Percentiles rank a stretch among this genome's conserved stretches.
These are phyloP conservation scores for Trididemnum clinides DNA, from an alignment of 23 tunicate species.

Conservation along the genomic window DNA sequence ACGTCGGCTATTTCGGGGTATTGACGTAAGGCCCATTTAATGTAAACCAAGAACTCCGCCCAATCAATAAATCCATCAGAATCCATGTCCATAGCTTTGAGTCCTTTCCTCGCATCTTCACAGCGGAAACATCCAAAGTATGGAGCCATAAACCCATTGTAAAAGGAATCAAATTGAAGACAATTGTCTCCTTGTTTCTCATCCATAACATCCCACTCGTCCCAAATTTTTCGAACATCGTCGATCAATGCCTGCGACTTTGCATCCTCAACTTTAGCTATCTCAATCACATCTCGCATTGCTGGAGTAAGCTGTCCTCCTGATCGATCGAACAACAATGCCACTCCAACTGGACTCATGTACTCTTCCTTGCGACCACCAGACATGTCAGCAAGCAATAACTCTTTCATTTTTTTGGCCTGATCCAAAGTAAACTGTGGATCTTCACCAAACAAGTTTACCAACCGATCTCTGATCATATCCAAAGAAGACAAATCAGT, in stretches of 20 bases:
- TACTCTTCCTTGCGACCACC: conserved; percentile 18
- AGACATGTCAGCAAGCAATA: conserved; percentile 16
- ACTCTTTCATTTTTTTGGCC: conserved; percentile 21
- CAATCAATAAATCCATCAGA: conserved; percentile 14
- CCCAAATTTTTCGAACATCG: conserved; percentile 31
- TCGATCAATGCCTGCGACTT: background rate
- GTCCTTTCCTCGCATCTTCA: conserved; percentile 34
- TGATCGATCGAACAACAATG: conserved; percentile 24
- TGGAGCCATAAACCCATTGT: conserved; percentile 47
- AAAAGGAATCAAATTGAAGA: conserved; percentile 35
- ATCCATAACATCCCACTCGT: conserved; percentile 31
- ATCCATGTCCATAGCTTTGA: conserved; percentile 37
- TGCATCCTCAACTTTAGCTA: background rate
- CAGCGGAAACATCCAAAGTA: conserved; percentile 37
- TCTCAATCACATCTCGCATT: conserved; percentile 10
- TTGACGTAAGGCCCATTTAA: conserved; percentile 35
- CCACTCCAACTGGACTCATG: conserved; percentile 31
- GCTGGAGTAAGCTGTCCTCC: conserved; percentile 21
- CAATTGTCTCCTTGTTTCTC: conserved; percentile 9
- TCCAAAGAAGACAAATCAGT: conserved; percentile 7
- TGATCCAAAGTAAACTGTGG: background rate
- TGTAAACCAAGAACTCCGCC: conserved; percentile 23
- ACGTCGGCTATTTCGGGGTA: conserved; percentile 10
- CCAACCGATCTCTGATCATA: conserved; percentile 6
- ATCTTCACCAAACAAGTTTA: conserved; percentile 8